Evolutionary conservation across 2,888 invertebrate species (phyloP).

Genomic region (Brachynemurus nebulosus): DNA sequence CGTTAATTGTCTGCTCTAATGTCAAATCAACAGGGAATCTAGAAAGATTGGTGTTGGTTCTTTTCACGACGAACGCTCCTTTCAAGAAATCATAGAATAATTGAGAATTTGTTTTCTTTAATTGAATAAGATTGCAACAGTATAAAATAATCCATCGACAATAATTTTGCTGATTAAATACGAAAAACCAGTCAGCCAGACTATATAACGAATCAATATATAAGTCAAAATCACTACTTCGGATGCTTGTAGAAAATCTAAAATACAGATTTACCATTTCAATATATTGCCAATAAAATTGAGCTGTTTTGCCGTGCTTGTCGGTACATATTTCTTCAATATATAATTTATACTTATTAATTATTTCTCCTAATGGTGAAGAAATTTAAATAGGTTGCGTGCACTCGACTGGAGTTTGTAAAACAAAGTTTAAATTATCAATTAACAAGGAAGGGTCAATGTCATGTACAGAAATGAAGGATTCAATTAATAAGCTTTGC

Average conservation of each 20-base stretch:
- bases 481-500: slow-evolving; percentile 4
- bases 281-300: slow-evolving; percentile 7
- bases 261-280: neutral
- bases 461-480: slow-evolving; percentile 2
- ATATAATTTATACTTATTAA: slow-evolving; percentile 1
- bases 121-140: neutral
- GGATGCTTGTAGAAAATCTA: neutral
- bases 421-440: neutral
- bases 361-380: slow-evolving; percentile 1
- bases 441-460: too few species aligned
- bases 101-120: neutral
- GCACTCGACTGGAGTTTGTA: neutral
- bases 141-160: slow-evolving; percentile 3
- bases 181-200: slow-evolving; percentile 16
- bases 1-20: too few species aligned
- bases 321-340: slow-evolving; percentile 1
- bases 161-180: slow-evolving; percentile 17
- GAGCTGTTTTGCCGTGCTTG: slow-evolving; percentile 4
- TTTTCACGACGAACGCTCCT: neutral
- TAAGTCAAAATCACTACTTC: slow-evolving; percentile 1
- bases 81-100: neutral
- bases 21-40: neutral
- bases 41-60: neutral
- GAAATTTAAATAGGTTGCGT: neutral
- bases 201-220: slow-evolving; percentile 9